These are phyloP conservation scores for Elymnias hypermnestra DNA, from an alignment of 1,140 invertebrate genomes.

Conservation along the genomic window DNA sequence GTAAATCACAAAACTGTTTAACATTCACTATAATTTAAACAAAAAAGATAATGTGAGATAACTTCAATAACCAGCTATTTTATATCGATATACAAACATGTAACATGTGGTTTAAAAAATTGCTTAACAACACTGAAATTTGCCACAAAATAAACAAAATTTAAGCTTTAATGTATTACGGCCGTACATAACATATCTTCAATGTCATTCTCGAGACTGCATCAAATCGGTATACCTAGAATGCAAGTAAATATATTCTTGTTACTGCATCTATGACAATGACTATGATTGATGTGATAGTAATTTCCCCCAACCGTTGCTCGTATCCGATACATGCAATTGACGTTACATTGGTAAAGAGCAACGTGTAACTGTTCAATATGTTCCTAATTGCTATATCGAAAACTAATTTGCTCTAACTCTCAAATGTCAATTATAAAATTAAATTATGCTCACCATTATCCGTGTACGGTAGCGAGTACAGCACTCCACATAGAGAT, in stretches of 20 bases:
- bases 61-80: too few species aligned
- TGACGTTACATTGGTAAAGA: conserved; percentile 27
- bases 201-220: not conserved
- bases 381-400: conserved; percentile 45
- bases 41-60: too few species aligned
- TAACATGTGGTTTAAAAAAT: too few species aligned
- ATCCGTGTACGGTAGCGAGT: conserved; percentile 39
- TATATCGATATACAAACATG: too few species aligned
- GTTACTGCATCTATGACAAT: conserved; percentile 54
- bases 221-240: conserved; percentile 3
- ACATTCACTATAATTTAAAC: too few species aligned
- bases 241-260: conserved; percentile 18
- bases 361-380: conserved; percentile 22
- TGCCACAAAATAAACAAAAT: too few species aligned
- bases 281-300: conserved; percentile 62
- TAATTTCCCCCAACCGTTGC: conserved; percentile 64
- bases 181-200: too few species aligned
- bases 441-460: conserved; percentile 50
- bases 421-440: not conserved
- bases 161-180: too few species aligned
- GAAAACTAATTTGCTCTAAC: too few species aligned
- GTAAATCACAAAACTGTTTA: too few species aligned
- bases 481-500: conserved; percentile 58
- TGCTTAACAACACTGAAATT: too few species aligned
- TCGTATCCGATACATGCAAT: conserved; percentile 62